Evolutionary conservation across 2,113 vertebrate genomes (phyloP), one percentile per base, ranked within the genome.

Genomic region (Gallinago undulata): DNA sequence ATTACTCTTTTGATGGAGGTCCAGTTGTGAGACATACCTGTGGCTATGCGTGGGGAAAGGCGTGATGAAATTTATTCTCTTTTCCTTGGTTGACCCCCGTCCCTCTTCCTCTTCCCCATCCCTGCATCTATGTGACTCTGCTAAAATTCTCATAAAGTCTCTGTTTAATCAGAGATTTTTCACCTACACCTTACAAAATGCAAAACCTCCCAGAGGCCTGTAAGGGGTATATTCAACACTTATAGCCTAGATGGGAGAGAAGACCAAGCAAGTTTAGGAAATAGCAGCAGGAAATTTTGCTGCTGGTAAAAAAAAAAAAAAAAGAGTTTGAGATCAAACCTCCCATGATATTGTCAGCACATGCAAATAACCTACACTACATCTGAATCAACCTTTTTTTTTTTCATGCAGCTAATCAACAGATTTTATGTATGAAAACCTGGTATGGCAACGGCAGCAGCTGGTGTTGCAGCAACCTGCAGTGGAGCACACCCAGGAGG

Each of bases 61-160:
- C 17, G 15, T 6, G 22, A 14, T 75, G 79, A 47, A 43, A 64
- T 84, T 19, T 33, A 31, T 66, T 67, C 11, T 75, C 39, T 59
- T 43, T 33, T 10, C 3, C 13, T 53, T 41, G 19, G 15, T 45
- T 1, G 0, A 24, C 9, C 10, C 39, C 23, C 4, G 0, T 51
- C 35, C 31, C 5, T 50, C 24, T 37, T 57, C 24, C 21, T 33
- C 21, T 51, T 47, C 25, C 24, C 8, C 31, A 60, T 4, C 33
- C 19, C 70, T 66, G 25, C 28, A 11, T 10, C 60, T 18, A 16
- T 31, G n/a, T 19, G 47, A 55, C 31, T 59, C 31, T 12, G 10
- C 19, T 4, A 39, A 87, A 90, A 73, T 73, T 62, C 30, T 37
- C 4, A 39, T 31, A 27, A 41, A 57, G 11, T 19, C 9, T 8